phyloP scores from a whole-genome alignment of 2,113 vertebrate genomes.

The Oreotrochilus melanogaster region DNA sequence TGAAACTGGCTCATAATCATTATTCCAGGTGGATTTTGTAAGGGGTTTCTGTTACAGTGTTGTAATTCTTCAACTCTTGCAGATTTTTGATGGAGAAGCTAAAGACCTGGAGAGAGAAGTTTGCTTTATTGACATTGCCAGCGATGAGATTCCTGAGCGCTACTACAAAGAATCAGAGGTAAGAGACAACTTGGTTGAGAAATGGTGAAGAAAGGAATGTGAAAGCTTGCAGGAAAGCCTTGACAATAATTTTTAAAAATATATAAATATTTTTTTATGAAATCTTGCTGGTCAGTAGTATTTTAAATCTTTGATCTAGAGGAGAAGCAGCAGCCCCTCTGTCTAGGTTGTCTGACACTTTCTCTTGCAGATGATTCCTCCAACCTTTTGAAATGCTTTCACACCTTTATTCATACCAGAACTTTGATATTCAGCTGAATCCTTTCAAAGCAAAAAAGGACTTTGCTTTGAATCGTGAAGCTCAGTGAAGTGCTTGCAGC shows the following conservation, averaged over 20 bases:
- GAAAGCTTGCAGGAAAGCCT: not conserved
- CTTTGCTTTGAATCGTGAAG: not conserved
- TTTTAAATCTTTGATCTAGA: not conserved
- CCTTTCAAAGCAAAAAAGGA: not conserved
- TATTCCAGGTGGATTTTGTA: not conserved
- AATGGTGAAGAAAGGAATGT: not conserved
- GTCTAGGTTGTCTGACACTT: not conserved
- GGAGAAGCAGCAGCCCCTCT: not conserved
- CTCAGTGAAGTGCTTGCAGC: not conserved
- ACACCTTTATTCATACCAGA: not conserved
- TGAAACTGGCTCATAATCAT: not conserved
- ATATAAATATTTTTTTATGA: not conserved
- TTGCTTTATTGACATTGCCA: conserved; percentile 95
- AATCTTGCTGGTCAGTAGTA: not conserved
- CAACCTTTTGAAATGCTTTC: not conserved
- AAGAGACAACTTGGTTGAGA: not conserved
- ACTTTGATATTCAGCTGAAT: not conserved
- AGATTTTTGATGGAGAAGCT: conserved; percentile 95
- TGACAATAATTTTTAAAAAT: not conserved
- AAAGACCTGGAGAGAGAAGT: conserved; percentile 95
- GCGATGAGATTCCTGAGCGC: conserved; percentile 95
- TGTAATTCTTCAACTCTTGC: conserved; percentile 56
- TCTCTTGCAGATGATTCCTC: not conserved
- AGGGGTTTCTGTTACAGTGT: not conserved
- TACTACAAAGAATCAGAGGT: conserved; percentile 99